Evolutionary conservation across 2,113 vertebrate species (phyloP).

Genomic region (Leptobrachium leishanense): DNA sequence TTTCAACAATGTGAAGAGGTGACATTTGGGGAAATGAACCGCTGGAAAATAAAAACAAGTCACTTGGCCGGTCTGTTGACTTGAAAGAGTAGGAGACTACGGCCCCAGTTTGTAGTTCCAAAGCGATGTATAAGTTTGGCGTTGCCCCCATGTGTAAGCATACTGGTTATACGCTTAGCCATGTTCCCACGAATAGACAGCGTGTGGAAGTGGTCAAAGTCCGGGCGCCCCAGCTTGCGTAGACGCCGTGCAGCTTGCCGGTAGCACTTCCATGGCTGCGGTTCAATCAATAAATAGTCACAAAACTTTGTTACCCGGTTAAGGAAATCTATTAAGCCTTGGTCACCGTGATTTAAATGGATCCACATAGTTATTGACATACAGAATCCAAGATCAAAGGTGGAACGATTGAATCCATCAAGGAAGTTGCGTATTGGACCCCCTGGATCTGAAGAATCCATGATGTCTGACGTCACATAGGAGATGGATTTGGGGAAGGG

Average conservation of each 20-base stretch:
- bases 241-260: slow-evolving; percentile 84
- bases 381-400: slow-evolving; percentile 82
- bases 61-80: slow-evolving; percentile 42
- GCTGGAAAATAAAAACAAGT: not conserved
- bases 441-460: slow-evolving; percentile 59
- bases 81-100: slow-evolving; percentile 83
- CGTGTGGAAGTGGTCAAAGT: slow-evolving; percentile 85
- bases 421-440: slow-evolving; percentile 68
- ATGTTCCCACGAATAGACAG: slow-evolving; percentile 80
- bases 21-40: not conserved
- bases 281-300: slow-evolving; percentile 81
- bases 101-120: slow-evolving; percentile 84
- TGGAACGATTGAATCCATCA: slow-evolving; percentile 61
- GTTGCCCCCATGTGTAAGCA: slow-evolving; percentile 74
- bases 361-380: slow-evolving; percentile 97
- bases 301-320: slow-evolving; percentile 73
- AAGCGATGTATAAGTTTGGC: slow-evolving; percentile 83
- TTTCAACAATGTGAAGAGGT: no score
- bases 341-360: slow-evolving; percentile 88
- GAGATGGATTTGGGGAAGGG: slow-evolving; percentile 75
- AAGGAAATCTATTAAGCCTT: slow-evolving; percentile 75
- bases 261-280: slow-evolving; percentile 93
- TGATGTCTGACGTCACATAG: slow-evolving; percentile 83
- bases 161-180: slow-evolving; percentile 63
- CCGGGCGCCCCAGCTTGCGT: slow-evolving; percentile 77